Conservation (phyloP, 2,113 vertebrate genomes). For the Sphyrna mokarran region DNA sequence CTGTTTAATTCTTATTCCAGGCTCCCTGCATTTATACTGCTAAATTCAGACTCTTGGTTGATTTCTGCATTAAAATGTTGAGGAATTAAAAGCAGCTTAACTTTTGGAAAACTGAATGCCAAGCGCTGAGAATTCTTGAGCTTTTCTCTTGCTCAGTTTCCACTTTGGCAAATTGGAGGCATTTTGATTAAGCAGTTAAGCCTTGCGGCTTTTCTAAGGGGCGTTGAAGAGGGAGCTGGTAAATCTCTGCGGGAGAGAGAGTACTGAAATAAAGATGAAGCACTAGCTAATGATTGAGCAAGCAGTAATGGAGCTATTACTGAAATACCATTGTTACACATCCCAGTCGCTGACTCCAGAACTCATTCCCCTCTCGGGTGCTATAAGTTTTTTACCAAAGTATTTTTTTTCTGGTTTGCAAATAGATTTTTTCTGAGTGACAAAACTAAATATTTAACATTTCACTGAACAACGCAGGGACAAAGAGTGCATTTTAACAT, state of each 20-base stretch:
- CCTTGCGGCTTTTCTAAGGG: neutral
- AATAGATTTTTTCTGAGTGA: neutral
- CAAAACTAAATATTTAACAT: neutral
- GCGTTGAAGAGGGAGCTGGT: neutral
- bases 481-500: neutral
- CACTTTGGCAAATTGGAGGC: neutral
- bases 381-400: neutral
- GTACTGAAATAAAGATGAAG: neutral
- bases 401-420: too few species aligned
- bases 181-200: neutral
- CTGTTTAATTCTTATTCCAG: neutral
- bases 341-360: too few species aligned
- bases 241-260: neutral
- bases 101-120: neutral
- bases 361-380: neutral
- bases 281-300: neutral
- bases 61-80: neutral
- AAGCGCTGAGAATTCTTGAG: neutral
- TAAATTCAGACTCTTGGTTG: neutral
- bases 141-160: neutral
- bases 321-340: neutral
- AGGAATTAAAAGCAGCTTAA: neutral
- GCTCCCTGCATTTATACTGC: neutral
- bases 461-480: neutral
- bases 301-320: too few species aligned